Conservation (phyloP, 2,113 vertebrate species). For the Globicephala melas region DNA sequence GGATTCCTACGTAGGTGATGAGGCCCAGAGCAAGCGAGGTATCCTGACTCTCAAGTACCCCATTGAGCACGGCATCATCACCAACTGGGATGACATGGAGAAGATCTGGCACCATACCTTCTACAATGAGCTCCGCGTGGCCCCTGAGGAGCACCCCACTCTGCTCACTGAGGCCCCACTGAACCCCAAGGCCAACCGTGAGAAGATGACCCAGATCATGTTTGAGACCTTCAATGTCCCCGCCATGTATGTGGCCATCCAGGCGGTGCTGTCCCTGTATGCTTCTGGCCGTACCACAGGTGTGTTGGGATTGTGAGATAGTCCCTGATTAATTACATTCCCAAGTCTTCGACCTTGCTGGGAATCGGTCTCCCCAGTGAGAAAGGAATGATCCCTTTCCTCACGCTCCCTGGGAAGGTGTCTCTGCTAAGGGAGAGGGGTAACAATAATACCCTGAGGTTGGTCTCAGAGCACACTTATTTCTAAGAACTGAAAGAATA, state of each 20-base stretch:
- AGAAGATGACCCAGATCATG: conserved; percentile 99
- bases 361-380: not conserved
- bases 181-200: conserved; percentile 95
- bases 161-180: conserved; percentile 93
- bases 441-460: not conserved
- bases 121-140: conserved; percentile 95
- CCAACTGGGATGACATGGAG: conserved; percentile 98
- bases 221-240: conserved; percentile 99
- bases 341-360: not conserved
- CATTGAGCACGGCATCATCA: conserved; percentile 95
- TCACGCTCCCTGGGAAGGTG: not conserved
- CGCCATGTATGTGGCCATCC: conserved; percentile 99
- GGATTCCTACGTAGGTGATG: conserved; percentile 95
- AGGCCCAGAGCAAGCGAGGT: conserved; percentile 95
- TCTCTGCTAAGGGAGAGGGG: not conserved
- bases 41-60: conserved; percentile 95
- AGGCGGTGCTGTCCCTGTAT: conserved; percentile 98
- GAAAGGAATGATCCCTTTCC: not conserved
- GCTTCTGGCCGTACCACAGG: conserved; percentile 99
- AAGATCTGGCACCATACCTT: conserved; percentile 98
- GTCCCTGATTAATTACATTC: not conserved
- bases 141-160: conserved; percentile 94
- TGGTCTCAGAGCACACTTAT: not conserved
- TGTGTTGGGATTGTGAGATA: conserved; percentile 62
- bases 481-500: not conserved